Percentiles rank a stretch among this genome's conserved stretches.
Conservation (phyloP, 2,888 invertebrate species). For the Sinelater perroti region DNA sequence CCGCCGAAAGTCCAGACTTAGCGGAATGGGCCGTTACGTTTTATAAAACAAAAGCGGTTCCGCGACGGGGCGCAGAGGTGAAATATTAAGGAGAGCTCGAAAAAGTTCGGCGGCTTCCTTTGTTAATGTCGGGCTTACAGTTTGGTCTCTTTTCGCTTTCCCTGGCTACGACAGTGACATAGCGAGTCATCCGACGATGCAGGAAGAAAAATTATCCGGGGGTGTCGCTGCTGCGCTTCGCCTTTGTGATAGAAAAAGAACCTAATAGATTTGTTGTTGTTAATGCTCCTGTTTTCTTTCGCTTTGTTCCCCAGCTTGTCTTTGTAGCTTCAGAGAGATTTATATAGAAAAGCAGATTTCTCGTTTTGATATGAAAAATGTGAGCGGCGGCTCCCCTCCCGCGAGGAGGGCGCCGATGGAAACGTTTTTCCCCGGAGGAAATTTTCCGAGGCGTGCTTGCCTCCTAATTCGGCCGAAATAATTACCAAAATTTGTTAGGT, state of each 20-base stretch:
- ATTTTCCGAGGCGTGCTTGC: neutral
- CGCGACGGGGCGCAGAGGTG: conserved; percentile 11
- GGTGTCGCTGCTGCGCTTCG: conserved; percentile 35
- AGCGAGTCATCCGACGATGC: conserved; percentile 36
- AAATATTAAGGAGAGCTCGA: conserved; percentile 32
- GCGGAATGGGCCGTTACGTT: conserved; percentile 15
- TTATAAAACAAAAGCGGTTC: conserved; percentile 28
- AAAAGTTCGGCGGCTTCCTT: conserved; percentile 29
- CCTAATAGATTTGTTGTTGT: conserved; percentile 40
- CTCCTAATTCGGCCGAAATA: neutral
- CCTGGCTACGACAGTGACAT: conserved; percentile 38
- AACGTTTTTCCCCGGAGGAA: neutral
- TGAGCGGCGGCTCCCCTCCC: conserved; percentile 8
- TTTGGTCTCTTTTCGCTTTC: conserved; percentile 35
- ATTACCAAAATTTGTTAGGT: conserved; percentile 9
- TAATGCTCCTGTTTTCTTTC: conserved; percentile 38
- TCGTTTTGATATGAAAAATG: conserved; percentile 37
- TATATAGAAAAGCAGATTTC: conserved; percentile 35
- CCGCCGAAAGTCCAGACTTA: conserved; percentile 30
- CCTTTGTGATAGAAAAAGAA: conserved; percentile 38
- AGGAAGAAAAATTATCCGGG: conserved; percentile 38
- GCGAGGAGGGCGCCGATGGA: neutral
- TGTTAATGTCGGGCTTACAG: conserved; percentile 32
- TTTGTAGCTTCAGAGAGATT: conserved; percentile 36
- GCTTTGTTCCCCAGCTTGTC: conserved; percentile 35